Percentiles rank a stretch among this genome's conserved stretches.
Evolutionary conservation across 2,113 vertebrate genomes (phyloP).

Genomic region (Hipposideros armiger): DNA sequence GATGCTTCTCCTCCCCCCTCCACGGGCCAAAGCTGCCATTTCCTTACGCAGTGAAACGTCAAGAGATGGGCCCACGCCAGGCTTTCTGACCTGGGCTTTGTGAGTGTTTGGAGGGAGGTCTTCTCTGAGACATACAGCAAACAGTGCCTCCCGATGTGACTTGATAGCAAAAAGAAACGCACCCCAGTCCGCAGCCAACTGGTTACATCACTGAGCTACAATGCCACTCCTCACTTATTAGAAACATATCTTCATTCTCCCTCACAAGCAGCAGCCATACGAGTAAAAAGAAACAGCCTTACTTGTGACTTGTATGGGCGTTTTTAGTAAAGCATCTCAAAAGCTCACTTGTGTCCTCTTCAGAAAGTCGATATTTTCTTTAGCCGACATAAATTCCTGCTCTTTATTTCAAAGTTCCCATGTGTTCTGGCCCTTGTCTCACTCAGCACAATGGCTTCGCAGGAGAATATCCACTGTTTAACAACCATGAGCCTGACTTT

Average conservation of each 20-base stretch:
- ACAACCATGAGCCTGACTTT: background rate
- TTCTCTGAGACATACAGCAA: constrained; percentile 46
- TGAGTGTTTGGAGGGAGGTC: constrained; percentile 52
- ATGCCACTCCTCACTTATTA: constrained; percentile 56
- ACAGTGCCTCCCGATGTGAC: constrained; percentile 62
- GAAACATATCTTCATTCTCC: constrained; percentile 53
- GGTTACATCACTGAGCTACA: constrained; percentile 70
- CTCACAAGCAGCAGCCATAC: constrained; percentile 23
- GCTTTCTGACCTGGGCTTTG: constrained; percentile 62
- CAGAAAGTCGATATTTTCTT: background rate
- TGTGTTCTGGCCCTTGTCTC: background rate
- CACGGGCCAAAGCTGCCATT: constrained; percentile 32
- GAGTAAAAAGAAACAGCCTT: constrained; percentile 38
- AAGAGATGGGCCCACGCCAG: constrained; percentile 26
- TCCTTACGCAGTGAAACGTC: constrained; percentile 48
- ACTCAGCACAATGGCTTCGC: background rate
- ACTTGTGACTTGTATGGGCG: background rate
- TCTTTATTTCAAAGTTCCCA: background rate
- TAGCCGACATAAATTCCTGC: background rate
- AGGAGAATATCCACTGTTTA: background rate
- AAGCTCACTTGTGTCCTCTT: background rate
- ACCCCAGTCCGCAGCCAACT: constrained; percentile 48
- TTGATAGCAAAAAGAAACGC: constrained; percentile 57
- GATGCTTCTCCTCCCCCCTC: constrained; percentile 70
- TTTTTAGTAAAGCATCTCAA: constrained; percentile 15